phyloP scores from a whole-genome alignment of 2,888 invertebrate species.

The Drosophila borborema region DNA sequence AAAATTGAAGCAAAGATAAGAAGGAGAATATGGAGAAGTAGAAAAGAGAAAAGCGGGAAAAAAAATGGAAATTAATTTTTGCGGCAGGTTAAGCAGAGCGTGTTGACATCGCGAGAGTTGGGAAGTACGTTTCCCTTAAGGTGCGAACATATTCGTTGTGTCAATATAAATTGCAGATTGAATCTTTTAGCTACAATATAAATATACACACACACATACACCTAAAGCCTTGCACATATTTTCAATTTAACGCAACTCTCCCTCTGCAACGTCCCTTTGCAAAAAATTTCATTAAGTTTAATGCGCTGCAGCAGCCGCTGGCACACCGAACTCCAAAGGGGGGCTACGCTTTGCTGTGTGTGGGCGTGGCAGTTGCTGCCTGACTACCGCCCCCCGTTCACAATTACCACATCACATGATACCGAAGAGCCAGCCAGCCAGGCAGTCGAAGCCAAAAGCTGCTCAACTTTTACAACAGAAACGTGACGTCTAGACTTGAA shows the following conservation, averaged over 20 bases:
- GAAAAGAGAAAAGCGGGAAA: slow-evolving; percentile 1
- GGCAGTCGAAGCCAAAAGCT: slow-evolving; percentile 17
- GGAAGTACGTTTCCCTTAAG: slow-evolving; percentile 10
- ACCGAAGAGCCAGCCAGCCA: neutral
- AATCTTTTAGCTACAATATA: slow-evolving; percentile 45
- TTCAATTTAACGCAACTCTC: slow-evolving; percentile 7
- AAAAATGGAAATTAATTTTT: slow-evolving; percentile 80
- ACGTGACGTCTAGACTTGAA: slow-evolving; percentile 63
- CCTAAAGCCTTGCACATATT: neutral
- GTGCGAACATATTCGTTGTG: slow-evolving; percentile 61
- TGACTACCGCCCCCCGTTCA: slow-evolving; percentile 31
- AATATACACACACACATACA: neutral
- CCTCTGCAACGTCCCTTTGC: slow-evolving; percentile 17
- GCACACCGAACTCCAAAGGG: slow-evolving; percentile 9
- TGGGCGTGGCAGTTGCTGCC: slow-evolving; percentile 4
- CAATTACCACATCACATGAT: slow-evolving; percentile 54
- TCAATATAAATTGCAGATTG: slow-evolving; percentile 74
- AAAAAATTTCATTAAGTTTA: slow-evolving; percentile 74
- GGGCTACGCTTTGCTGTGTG: slow-evolving; percentile 6
- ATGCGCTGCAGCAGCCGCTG: slow-evolving; percentile 50
- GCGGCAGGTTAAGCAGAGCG: slow-evolving; percentile 45
- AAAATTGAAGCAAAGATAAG: slow-evolving; percentile 45
- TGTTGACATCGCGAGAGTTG: neutral
- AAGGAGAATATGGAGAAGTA: neutral
- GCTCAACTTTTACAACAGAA: slow-evolving; percentile 63